Base-by-base conservation (phyloP, 2,113 vertebrate species). In the Sinocyclocheilus rhinocerous region DNA sequence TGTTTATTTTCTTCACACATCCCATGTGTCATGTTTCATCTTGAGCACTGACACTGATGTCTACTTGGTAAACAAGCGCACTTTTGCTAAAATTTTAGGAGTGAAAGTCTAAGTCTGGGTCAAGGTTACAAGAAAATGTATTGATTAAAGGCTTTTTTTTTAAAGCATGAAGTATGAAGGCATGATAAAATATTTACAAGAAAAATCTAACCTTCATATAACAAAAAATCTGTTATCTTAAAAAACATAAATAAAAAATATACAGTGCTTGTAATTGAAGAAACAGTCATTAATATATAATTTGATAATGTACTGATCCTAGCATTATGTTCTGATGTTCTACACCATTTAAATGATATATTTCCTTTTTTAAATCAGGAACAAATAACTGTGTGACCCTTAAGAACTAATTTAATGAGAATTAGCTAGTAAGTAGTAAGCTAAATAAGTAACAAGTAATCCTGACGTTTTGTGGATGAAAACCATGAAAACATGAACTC, bases 391-490 rank as follows among this genome's bases (percentile, higher is more conserved):
- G 12, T 75, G 20, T 61, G 57, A 3, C 57, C n/a, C 57, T n/a
- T 26, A 65, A 65, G n/a, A 65, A 65, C 15, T 69, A 69, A 42
- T 72, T n/a, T 22, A 11, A 42, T n/a, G 69, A 42, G 9, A 42
- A 42, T 42, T 48, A 1, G 29, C 29, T 45, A 75, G 12, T 45
- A 48, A 48, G 12, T 15, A 75, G 5, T 15, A 22, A 48, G 6
- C 5, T 6, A 75, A 76, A 48, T 24, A 76, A 26, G 6, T 42
- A 39, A 70, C 33, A 20, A 2, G 18, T 16, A 48, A 75, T 48
- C 48, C n/a, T 55, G 24, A 82, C 72, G 33, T 86, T 82, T 57
- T 76, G 73, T 76, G 48, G n/a, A 52, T 76, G 29, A 33, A 33
- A 33, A 33, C 2, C 29, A 33, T 33, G 22, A 82, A 69, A 82